These are phyloP conservation scores for Linnaemya vulpina DNA, from an alignment of 2,888 invertebrate species.

Conservation along the genomic window DNA sequence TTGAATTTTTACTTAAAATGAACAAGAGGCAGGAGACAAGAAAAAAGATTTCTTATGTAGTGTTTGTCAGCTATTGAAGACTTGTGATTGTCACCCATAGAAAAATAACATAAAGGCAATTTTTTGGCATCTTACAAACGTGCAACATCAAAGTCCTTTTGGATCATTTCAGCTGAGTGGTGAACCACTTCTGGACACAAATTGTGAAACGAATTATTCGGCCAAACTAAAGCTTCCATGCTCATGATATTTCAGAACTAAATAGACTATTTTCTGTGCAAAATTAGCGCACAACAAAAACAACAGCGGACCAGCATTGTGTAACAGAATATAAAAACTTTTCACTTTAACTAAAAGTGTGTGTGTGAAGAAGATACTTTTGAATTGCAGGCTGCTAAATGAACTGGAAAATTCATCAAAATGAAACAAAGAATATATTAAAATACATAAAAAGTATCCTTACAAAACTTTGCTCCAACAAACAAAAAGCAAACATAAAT, in stretches of 20 bases:
- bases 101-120: no score
- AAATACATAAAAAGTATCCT: constrained; percentile 36
- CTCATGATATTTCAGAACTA: neutral
- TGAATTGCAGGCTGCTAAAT: constrained; percentile 65
- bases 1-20: no score
- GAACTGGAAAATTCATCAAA: constrained; percentile 70
- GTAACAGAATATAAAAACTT: constrained; percentile 61
- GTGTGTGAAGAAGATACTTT: constrained; percentile 41
- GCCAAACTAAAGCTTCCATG: neutral
- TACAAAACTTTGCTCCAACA: constrained; percentile 58
- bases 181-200: no score
- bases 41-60: no score
- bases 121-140: no score
- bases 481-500: constrained; percentile 55
- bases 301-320: constrained; percentile 50
- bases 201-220: no score
- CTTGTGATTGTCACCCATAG: no score
- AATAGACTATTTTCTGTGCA: neutral
- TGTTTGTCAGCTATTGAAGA: no score
- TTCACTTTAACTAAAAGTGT: constrained; percentile 63
- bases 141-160: no score
- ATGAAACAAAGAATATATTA: constrained; percentile 39
- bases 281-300: neutral
- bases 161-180: no score
- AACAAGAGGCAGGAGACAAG: no score